These are phyloP conservation scores for Ophion ventricosus DNA, from an alignment of 2,888 invertebrate species.

Conservation along the genomic window DNA sequence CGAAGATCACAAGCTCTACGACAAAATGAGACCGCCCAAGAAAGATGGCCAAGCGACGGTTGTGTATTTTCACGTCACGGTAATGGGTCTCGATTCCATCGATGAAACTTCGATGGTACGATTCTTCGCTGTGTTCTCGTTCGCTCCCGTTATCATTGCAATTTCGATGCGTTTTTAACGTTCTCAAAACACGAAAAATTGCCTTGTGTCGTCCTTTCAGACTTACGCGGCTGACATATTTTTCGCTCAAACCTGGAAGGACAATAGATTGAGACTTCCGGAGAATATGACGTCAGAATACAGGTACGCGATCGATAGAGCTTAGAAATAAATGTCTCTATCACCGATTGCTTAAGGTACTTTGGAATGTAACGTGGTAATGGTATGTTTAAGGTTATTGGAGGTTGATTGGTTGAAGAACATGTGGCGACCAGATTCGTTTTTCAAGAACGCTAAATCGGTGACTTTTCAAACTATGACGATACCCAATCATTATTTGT, in stretches of 20 bases:
- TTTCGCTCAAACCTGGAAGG: constrained; percentile 97
- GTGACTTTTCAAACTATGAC: constrained; percentile 98
- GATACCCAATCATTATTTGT: constrained; percentile 96
- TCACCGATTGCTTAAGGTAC: neutral
- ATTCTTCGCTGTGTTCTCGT: constrained; percentile 26
- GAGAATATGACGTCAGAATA: constrained; percentile 97
- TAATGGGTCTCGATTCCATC: constrained; percentile 97
- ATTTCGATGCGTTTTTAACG: neutral
- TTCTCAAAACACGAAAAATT: neutral
- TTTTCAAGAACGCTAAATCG: constrained; percentile 96
- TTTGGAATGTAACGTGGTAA: neutral
- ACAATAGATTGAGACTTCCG: constrained; percentile 92
- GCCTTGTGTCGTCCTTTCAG: constrained; percentile 82
- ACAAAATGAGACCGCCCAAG: constrained; percentile 97
- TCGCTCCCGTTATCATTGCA: neutral
- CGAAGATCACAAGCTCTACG: constrained; percentile 93
- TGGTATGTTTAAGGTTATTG: constrained; percentile 85
- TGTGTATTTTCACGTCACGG: constrained; percentile 96
- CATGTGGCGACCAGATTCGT: constrained; percentile 97
- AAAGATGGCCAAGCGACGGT: constrained; percentile 94
- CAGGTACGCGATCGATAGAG: constrained; percentile 84
- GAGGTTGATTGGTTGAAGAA: constrained; percentile 96
- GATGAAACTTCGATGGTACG: constrained; percentile 97
- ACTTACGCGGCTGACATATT: constrained; percentile 96
- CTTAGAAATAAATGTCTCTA: neutral